These are phyloP conservation scores for Dendrolimus pini DNA, from an alignment of 2,888 invertebrate genomes.

Conservation along the genomic window DNA sequence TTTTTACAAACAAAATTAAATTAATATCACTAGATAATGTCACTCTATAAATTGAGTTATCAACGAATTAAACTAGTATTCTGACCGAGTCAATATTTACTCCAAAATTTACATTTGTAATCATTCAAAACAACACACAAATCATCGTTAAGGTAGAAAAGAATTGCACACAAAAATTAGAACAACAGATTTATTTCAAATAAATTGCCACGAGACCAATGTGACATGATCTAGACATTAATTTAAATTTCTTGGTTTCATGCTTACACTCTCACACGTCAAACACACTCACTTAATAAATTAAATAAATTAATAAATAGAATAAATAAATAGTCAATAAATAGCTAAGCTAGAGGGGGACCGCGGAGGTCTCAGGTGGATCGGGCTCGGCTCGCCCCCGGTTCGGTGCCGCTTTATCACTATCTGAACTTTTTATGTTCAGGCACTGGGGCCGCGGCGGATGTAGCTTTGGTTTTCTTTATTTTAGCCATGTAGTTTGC, in stretches of 20 bases:
- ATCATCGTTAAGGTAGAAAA: slow-evolving; percentile 58
- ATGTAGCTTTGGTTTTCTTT: slow-evolving; percentile 73
- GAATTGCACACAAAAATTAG: slow-evolving; percentile 66
- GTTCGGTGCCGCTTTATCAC: slow-evolving; percentile 49
- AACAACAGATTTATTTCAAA: slow-evolving; percentile 76
- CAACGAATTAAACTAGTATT: slow-evolving; percentile 50
- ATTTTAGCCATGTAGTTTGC: slow-evolving; percentile 66
- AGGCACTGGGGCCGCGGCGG: slow-evolving; percentile 59
- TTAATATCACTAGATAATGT: slow-evolving; percentile 74
- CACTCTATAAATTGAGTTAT: slow-evolving; percentile 56
- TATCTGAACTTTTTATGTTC: slow-evolving; percentile 77
- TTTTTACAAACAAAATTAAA: slow-evolving; percentile 60
- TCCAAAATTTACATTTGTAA: slow-evolving; percentile 20
- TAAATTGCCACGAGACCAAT: slow-evolving; percentile 74
- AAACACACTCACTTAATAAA: slow-evolving; percentile 77
- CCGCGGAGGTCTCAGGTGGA: slow-evolving; percentile 65
- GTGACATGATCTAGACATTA: slow-evolving; percentile 78
- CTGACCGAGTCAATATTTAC: slow-evolving; percentile 55
- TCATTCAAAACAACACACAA: slow-evolving; percentile 52
- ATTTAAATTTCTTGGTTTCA: slow-evolving; percentile 70
- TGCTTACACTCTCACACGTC: slow-evolving; percentile 72
- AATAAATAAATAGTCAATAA: slow-evolving; percentile 77
- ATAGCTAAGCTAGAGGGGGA: slow-evolving; percentile 75
- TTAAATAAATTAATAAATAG: slow-evolving; percentile 74
- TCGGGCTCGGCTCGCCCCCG: slow-evolving; percentile 50